Conservation (phyloP, 2,888 invertebrate species). For the Odontocerum albicorne region DNA sequence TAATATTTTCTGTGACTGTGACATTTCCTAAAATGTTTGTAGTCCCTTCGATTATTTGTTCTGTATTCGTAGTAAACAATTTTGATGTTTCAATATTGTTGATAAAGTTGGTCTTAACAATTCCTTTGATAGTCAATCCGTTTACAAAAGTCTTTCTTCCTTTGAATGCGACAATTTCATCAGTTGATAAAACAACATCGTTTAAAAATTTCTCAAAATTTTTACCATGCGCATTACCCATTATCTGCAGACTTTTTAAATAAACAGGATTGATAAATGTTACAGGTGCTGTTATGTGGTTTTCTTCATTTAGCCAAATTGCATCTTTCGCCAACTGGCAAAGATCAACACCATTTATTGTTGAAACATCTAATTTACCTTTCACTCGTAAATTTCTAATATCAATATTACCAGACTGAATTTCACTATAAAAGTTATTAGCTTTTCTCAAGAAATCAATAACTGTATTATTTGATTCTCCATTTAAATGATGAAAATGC, state of each 20-base stretch:
- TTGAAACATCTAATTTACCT: conserved; percentile 45
- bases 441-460: conserved; percentile 41
- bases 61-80: conserved; percentile 45
- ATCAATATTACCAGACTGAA: conserved; percentile 46
- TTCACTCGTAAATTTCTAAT: conserved; percentile 44
- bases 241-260: conserved; percentile 40
- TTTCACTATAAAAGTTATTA: conserved; percentile 42
- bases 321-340: conserved; percentile 42
- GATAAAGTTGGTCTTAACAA: conserved; percentile 43
- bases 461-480: conserved; percentile 41
- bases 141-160: conserved; percentile 42
- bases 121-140: conserved; percentile 42
- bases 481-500: conserved; percentile 45
- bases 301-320: conserved; percentile 47
- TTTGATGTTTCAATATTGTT: conserved; percentile 46
- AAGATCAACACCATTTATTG: conserved; percentile 41
- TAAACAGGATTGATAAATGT: conserved; percentile 41
- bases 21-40: conserved; percentile 43
- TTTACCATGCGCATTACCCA: conserved; percentile 44
- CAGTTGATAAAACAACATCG: conserved; percentile 48
- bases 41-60: conserved; percentile 43
- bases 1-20: conserved; percentile 36
- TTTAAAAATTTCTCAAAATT: conserved; percentile 45
- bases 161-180: conserved; percentile 40
- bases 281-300: conserved; percentile 42